Conservation (phyloP, 2,113 vertebrate species). For the Anser brachyrhynchus region DNA sequence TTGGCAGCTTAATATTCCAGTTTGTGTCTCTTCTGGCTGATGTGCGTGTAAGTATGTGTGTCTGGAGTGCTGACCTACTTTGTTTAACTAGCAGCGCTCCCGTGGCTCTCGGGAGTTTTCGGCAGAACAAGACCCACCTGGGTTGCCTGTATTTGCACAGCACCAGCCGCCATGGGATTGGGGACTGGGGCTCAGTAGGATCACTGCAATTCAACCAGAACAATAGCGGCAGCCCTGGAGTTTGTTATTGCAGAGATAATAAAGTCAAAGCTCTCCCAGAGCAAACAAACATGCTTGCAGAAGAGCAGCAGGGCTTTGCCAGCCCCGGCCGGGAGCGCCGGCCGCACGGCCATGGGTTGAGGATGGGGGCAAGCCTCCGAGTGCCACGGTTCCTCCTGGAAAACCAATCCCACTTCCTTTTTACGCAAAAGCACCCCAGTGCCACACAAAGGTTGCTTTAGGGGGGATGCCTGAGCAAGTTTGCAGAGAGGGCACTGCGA, state of each 20-base stretch:
- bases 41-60: background rate
- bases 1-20: background rate
- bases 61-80: slow-evolving; percentile 13
- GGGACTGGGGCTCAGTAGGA: background rate
- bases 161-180: background rate
- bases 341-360: accelerated
- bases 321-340: accelerated
- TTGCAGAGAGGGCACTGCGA: background rate
- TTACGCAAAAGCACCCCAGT: background rate
- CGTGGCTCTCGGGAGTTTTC: background rate
- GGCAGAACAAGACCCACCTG: slow-evolving; percentile 17
- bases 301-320: accelerated
- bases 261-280: background rate
- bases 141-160: background rate
- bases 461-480: background rate
- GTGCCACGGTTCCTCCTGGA: accelerated
- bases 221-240: background rate
- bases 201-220: background rate
- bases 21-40: background rate
- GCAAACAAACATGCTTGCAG: background rate
- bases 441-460: background rate
- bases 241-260: background rate
- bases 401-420: accelerated
- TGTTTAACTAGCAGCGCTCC: background rate
- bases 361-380: background rate